Conservation (phyloP, 2,113 vertebrate genomes). For the Oceanites oceanicus region DNA sequence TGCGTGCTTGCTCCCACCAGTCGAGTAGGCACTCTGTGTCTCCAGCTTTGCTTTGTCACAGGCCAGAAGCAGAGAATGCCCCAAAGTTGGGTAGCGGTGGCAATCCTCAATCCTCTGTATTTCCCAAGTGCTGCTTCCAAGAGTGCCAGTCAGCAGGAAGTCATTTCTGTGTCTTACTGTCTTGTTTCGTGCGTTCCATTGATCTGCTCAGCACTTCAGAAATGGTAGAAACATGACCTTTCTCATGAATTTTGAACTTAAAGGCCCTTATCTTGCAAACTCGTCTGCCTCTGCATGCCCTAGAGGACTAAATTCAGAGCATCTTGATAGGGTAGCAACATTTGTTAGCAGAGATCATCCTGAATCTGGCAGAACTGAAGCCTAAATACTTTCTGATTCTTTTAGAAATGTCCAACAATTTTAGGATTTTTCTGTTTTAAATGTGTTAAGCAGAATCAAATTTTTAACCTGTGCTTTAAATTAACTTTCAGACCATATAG, state of each 20-base stretch:
- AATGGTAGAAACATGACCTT: conserved; percentile 45
- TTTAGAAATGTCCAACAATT: not conserved
- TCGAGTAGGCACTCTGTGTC: not conserved
- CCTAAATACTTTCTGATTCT: not conserved
- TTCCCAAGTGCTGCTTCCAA: not conserved
- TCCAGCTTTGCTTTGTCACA: fast-evolving
- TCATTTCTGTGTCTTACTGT: not conserved
- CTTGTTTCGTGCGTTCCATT: conserved; percentile 6
- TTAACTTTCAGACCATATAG: not conserved
- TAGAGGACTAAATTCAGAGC: conserved; percentile 24
- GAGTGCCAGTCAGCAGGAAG: not conserved
- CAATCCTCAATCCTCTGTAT: not conserved
- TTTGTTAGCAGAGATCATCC: conserved; percentile 10
- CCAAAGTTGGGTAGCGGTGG: not conserved
- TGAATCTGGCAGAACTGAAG: not conserved
- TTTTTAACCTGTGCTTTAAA: not conserved
- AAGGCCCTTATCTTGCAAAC: conserved; percentile 20
- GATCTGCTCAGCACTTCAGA: conserved; percentile 5
- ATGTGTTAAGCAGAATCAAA: not conserved
- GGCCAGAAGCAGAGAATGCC: not conserved
- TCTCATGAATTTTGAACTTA: conserved; percentile 51
- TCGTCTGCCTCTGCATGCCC: not conserved
- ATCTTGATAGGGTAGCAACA: not conserved
- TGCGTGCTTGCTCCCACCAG: not conserved
- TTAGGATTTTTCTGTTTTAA: not conserved